Percentiles rank a stretch among this genome's conserved stretches.
phyloP scores from a whole-genome alignment of 2,113 vertebrate genomes.

The Morone saxatilis region DNA sequence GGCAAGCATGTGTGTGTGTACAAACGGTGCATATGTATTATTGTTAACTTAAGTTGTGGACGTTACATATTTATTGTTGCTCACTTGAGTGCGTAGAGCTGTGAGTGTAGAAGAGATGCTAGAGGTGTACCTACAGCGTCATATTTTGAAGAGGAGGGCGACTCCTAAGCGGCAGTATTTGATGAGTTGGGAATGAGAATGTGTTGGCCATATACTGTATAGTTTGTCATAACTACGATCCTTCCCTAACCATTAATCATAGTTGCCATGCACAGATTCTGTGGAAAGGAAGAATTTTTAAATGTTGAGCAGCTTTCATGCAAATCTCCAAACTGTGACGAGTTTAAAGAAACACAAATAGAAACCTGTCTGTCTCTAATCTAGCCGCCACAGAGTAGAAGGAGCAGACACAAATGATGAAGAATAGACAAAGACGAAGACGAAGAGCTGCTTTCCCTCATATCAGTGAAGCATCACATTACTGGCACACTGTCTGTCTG shows the following conservation, averaged over 20 bases:
- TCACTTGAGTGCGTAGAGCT: no score
- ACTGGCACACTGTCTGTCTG: constrained; percentile 17
- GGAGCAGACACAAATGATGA: background rate
- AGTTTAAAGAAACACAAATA: background rate
- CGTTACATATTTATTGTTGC: no score
- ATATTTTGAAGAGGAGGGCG: no score
- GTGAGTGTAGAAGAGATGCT: no score
- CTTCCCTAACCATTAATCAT: background rate
- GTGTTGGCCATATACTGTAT: no score
- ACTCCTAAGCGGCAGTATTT: no score
- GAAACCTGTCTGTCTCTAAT: background rate
- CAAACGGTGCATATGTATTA: no score
- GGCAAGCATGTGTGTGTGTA: no score
- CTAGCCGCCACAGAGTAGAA: background rate
- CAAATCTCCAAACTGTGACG: background rate
- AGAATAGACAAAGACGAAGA: background rate
- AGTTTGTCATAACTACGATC: background rate
- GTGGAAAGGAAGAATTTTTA: background rate
- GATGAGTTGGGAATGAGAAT: no score
- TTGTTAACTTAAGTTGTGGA: no score
- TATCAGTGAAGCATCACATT: constrained; percentile 1
- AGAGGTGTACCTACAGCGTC: no score
- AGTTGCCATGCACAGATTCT: background rate
- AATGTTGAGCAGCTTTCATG: background rate
- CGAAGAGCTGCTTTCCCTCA: background rate